Percentiles rank a stretch among this genome's conserved stretches.
Evolutionary conservation across 2,113 vertebrate species (phyloP).

Genomic region (Myotis davidii): DNA sequence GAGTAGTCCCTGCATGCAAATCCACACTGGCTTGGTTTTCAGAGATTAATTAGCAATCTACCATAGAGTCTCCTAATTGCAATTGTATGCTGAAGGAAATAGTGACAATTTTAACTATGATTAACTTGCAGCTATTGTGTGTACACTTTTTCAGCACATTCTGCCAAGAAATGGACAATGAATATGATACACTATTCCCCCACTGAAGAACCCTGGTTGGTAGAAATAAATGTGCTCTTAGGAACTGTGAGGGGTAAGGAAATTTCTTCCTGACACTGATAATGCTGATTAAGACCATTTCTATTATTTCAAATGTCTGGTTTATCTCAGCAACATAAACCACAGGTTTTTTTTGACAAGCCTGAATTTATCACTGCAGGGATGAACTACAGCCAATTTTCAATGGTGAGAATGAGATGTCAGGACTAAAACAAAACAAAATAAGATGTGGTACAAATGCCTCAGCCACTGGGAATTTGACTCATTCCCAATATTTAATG

Average conservation of each 20-base stretch:
- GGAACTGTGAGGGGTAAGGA: not conserved
- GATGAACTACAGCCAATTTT: not conserved
- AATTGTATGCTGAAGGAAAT: not conserved
- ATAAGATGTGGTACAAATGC: not conserved
- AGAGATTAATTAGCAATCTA: not conserved
- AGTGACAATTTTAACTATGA: not conserved
- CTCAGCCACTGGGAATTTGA: not conserved
- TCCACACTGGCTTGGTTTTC: not conserved
- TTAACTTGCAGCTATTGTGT: not conserved
- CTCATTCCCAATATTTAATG: not conserved
- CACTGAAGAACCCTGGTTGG: not conserved
- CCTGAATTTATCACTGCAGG: not conserved
- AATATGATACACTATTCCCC: not conserved
- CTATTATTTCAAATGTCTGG: not conserved
- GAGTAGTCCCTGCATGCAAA: not conserved
- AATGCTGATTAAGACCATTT: not conserved
- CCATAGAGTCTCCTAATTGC: not conserved
- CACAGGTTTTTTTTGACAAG: not conserved
- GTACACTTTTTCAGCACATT: not conserved
- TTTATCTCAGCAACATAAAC: not conserved
- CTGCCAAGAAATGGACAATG: not conserved
- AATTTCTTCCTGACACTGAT: not conserved
- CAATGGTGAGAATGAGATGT: not conserved
- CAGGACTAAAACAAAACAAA: slow-evolving; percentile 22
- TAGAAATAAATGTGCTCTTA: not conserved